Conservation (phyloP, 2,113 vertebrate genomes). For the Zootoca vivipara region DNA sequence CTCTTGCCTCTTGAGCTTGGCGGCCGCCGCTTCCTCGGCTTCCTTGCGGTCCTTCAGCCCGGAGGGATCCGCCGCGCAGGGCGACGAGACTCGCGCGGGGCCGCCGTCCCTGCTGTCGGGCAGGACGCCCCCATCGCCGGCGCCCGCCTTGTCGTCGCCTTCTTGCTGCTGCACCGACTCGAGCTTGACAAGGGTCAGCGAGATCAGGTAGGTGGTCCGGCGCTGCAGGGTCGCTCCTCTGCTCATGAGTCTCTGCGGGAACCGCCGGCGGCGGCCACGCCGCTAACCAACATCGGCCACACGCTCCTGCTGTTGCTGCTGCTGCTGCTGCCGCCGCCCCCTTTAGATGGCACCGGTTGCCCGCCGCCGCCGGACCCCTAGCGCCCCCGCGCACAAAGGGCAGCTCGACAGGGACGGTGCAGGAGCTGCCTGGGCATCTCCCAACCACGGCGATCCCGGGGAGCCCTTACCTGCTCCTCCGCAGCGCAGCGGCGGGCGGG, state of each 20-base stretch:
- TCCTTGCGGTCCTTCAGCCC: conserved; percentile 48
- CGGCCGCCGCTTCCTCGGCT: conserved; percentile 37
- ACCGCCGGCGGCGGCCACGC: conserved; percentile 49
- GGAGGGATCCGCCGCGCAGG: conserved; percentile 34
- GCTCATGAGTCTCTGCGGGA: conserved; percentile 82
- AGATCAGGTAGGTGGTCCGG: conserved; percentile 95
- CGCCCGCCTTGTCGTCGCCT: conserved; percentile 23
- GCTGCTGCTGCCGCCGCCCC: conserved; percentile 52
- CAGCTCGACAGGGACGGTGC: not conserved
- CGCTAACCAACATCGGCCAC: conserved; percentile 40
- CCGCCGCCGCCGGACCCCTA: conserved; percentile 11
- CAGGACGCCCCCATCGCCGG: conserved; percentile 34
- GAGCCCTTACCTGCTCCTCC: conserved; percentile 43
- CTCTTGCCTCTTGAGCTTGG: conserved; percentile 74
- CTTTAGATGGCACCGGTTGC: not conserved
- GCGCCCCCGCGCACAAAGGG: conserved; percentile 11
- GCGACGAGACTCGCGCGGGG: not conserved
- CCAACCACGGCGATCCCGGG: conserved; percentile 48
- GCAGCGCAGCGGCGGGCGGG: not conserved
- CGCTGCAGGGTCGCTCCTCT: conserved; percentile 86
- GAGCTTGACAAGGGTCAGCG: conserved; percentile 93
- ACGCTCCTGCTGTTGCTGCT: conserved; percentile 45
- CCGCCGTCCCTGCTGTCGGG: conserved; percentile 22
- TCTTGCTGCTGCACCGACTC: conserved; percentile 79
- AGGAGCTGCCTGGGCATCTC: conserved; percentile 45